A percentile compares a stretch with the other conserved stretches of the same genome.
phyloP scores from a whole-genome alignment of 2,888 invertebrate species.

The Luffia ferchaultella region DNA sequence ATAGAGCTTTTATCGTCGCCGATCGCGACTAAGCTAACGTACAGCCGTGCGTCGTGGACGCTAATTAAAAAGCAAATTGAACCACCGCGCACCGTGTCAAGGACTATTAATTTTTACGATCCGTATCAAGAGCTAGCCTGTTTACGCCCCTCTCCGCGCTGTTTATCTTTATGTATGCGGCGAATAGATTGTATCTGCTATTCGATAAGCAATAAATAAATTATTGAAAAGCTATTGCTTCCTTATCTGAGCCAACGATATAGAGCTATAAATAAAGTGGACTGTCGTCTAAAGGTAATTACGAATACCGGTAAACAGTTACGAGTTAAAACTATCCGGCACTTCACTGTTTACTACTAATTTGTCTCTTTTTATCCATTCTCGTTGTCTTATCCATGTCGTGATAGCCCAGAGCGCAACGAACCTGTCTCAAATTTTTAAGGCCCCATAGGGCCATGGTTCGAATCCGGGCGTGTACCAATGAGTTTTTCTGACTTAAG shows the following conservation, averaged over 20 bases:
- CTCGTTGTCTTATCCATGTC: too few relatives aligned
- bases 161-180: conserved; percentile 40
- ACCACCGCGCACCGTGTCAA: conserved; percentile 38
- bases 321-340: too few relatives aligned
- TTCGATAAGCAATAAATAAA: conserved; percentile 39
- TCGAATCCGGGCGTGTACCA: too few relatives aligned
- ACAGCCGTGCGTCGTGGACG: conserved; percentile 6
- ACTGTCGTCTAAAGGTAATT: too few relatives aligned
- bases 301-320: too few relatives aligned
- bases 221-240: conserved; percentile 30
- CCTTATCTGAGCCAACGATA: conserved; percentile 24
- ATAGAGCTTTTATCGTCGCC: conserved; percentile 2
- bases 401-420: too few relatives aligned
- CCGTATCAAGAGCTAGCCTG: conserved; percentile 30
- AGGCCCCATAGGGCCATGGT: too few relatives aligned
- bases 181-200: conserved; percentile 36
- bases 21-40: conserved; percentile 10
- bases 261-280: conserved; percentile 10
- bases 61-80: conserved; percentile 53
- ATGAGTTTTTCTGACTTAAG: too few relatives aligned
- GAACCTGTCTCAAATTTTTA: too few relatives aligned
- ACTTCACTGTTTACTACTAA: too few relatives aligned
- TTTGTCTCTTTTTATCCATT: too few relatives aligned
- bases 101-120: conserved; percentile 53
- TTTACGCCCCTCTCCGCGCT: conserved; percentile 18